Evolutionary conservation across 2,797 vertebrate genomes (phyloP).

Genomic region (Oophaga sylvatica): DNA sequence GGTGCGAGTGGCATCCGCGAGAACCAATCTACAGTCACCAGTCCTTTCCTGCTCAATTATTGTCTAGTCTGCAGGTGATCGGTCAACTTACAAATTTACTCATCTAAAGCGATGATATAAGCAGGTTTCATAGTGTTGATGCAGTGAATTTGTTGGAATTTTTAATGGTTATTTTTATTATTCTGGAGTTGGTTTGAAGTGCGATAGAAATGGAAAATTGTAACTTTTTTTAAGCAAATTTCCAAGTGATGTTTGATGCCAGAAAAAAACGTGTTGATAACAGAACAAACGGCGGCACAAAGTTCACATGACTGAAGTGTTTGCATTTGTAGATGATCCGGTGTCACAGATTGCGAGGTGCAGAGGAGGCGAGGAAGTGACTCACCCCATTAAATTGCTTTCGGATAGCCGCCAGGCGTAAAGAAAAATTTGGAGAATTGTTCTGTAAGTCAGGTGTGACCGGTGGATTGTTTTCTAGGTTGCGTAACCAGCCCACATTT

Average conservation of each 20-base stretch:
- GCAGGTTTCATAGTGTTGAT: not conserved
- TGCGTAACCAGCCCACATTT: not conserved
- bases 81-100: not conserved
- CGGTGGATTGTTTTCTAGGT: not conserved
- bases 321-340: not conserved
- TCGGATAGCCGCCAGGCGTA: not conserved
- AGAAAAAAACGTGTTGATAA: not conserved
- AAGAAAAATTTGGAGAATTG: not conserved
- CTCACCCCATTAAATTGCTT: not conserved
- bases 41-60: not conserved
- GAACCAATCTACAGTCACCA: not conserved
- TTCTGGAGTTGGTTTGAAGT: not conserved
- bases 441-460: not conserved
- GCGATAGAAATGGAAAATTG: not conserved
- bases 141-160: not conserved
- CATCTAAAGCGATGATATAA: not conserved
- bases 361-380: slow-evolving; percentile 1
- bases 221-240: not conserved
- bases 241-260: not conserved
- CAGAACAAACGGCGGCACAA: not conserved
- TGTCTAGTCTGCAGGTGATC: not conserved
- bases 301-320: slow-evolving; percentile 13
- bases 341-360: not conserved
- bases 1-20: no score
- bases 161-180: not conserved